Percentiles rank a stretch among this genome's conserved stretches.
Conservation (phyloP, 2,113 vertebrate genomes). For the Sprattus sprattus region DNA sequence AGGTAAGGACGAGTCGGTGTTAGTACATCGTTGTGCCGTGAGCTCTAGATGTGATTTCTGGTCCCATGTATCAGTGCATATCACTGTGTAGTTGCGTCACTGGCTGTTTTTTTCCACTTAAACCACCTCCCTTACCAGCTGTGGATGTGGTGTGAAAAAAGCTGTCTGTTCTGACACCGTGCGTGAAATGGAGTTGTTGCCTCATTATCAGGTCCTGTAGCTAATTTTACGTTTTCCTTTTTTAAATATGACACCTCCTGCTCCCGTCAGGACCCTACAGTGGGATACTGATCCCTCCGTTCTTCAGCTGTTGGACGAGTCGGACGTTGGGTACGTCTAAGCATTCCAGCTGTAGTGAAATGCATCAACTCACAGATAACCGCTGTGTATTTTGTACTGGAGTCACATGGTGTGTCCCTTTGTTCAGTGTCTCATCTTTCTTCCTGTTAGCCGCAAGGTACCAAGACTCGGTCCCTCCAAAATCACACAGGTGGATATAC, state of each 20-base stretch:
- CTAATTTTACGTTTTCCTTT: conserved; percentile 70
- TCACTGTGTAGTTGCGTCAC: conserved; percentile 20
- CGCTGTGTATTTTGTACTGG: neutral
- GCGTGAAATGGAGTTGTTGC: conserved; percentile 26
- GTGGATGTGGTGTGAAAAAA: neutral
- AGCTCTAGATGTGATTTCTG: neutral
- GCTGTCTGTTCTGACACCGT: neutral
- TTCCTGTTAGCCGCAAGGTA: conserved; percentile 69
- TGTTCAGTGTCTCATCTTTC: neutral
- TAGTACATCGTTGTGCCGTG: conserved; percentile 4
- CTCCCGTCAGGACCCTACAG: conserved; percentile 80
- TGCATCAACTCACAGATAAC: neutral
- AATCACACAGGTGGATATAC: conserved; percentile 84
- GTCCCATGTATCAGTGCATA: neutral
- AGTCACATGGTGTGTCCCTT: neutral
- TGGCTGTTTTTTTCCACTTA: neutral
- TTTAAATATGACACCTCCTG: conserved; percentile 65
- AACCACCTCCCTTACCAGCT: neutral
- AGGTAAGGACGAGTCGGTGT: conserved; percentile 38
- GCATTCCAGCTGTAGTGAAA: neutral
- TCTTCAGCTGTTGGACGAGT: conserved; percentile 86
- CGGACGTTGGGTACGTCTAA: conserved; percentile 85
- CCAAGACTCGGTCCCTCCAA: conserved; percentile 82
- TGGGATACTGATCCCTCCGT: conserved; percentile 92
- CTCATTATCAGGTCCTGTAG: conserved; percentile 41